A percentile compares a stretch with the other conserved stretches of the same genome.
These are phyloP conservation scores for Dolichomitus sp. DNA, from an alignment of 2,888 invertebrate genomes.

Conservation along the genomic window DNA sequence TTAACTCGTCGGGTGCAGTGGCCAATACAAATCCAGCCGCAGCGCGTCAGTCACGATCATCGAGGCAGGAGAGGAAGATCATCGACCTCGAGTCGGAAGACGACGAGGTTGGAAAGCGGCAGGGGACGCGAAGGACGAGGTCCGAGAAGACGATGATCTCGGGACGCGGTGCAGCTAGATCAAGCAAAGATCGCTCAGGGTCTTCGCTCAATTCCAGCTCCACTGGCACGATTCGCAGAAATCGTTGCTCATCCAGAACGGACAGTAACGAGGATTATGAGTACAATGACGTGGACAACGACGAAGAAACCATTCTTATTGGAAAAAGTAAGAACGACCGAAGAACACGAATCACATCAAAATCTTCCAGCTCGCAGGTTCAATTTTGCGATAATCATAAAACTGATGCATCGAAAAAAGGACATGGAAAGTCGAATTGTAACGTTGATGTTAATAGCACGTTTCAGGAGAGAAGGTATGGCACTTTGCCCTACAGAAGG, in stretches of 20 bases:
- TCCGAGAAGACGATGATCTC: conserved; percentile 52
- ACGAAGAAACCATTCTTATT: conserved; percentile 46
- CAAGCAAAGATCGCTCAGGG: conserved; percentile 59
- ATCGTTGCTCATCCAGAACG: conserved; percentile 71
- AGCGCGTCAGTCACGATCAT: conserved; percentile 47
- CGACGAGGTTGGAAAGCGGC: conserved; percentile 44
- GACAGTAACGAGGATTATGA: conserved; percentile 47
- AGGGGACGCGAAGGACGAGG: conserved; percentile 43
- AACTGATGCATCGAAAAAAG: background rate
- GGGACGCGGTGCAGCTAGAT: conserved; percentile 49
- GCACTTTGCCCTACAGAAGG: conserved; percentile 78
- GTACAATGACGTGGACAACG: conserved; percentile 18
- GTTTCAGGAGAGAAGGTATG: conserved; percentile 73
- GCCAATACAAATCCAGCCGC: conserved; percentile 39
- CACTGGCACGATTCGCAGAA: conserved; percentile 74
- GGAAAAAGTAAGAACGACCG: conserved; percentile 15
- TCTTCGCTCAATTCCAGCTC: conserved; percentile 34
- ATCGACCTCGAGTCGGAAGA: conserved; percentile 69
- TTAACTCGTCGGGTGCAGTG: conserved; percentile 6
- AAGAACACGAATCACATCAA: conserved; percentile 56
- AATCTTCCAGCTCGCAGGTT: conserved; percentile 81
- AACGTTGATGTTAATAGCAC: background rate
- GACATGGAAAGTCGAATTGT: background rate
- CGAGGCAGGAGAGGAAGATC: conserved; percentile 43
- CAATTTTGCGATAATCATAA: conserved; percentile 15